Evolutionary conservation across 1,140 invertebrate genomes (phyloP).

Genomic region (Aleiodes sp.): DNA sequence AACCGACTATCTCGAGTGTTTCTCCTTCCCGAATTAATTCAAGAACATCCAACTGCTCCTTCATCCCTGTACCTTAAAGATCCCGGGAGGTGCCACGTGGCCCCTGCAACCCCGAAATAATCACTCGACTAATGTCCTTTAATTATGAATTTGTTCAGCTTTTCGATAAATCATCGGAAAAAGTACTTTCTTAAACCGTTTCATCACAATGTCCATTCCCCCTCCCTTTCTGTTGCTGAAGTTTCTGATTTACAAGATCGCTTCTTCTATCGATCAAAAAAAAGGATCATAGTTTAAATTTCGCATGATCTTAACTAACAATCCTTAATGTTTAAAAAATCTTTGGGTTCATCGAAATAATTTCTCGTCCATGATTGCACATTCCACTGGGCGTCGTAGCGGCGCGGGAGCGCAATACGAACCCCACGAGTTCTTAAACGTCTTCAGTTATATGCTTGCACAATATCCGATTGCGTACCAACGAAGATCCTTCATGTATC

Average conservation of each 20-base stretch:
- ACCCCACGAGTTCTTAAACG: slow-evolving; percentile 32
- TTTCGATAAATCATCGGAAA: too few relatives aligned
- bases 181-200: too few relatives aligned
- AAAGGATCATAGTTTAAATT: too few relatives aligned
- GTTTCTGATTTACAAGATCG: too few relatives aligned
- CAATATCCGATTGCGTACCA: slow-evolving; percentile 54
- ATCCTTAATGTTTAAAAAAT: slow-evolving; percentile 1
- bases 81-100: not conserved
- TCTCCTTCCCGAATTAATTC: slow-evolving; percentile 29
- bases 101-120: not conserved
- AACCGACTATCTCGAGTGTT: slow-evolving; percentile 49
- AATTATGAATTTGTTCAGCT: too few relatives aligned
- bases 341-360: slow-evolving; percentile 40
- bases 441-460: slow-evolving; percentile 42
- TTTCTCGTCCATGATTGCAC: slow-evolving; percentile 34
- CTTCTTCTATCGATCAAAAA: too few relatives aligned
- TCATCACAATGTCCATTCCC: too few relatives aligned
- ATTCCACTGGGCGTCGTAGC: slow-evolving; percentile 40
- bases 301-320: too few relatives aligned
- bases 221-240: too few relatives aligned
- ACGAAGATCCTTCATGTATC: slow-evolving; percentile 15
- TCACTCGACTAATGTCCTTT: too few relatives aligned
- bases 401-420: slow-evolving; percentile 43
- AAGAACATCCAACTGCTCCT: not conserved
- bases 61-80: not conserved